phyloP scores from a whole-genome alignment of 2,888 invertebrate species.

The Abrostola triplasia region DNA sequence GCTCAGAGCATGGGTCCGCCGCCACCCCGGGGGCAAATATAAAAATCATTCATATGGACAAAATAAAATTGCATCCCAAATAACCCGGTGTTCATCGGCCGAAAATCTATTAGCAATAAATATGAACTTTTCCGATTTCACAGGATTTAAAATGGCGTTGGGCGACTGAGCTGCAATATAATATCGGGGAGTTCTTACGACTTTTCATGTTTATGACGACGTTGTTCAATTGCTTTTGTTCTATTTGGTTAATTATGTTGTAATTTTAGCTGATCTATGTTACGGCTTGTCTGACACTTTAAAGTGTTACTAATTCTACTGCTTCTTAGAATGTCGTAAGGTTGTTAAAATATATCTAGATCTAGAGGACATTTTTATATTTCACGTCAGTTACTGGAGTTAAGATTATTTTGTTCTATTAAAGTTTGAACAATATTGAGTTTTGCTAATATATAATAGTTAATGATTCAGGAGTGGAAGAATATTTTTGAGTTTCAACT shows the following conservation, averaged over 20 bases:
- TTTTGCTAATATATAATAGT: too few relatives aligned
- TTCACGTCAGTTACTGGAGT: neutral
- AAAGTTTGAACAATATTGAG: too few relatives aligned
- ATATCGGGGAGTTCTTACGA: conserved; percentile 78
- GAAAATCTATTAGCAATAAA: conserved; percentile 89
- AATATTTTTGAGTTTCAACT: too few relatives aligned
- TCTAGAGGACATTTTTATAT: neutral
- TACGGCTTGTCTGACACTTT: conserved; percentile 27
- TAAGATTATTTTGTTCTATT: too few relatives aligned
- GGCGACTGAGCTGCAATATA: conserved; percentile 68
- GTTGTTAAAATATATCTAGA: neutral
- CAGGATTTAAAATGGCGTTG: conserved; percentile 83
- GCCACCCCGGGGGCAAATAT: conserved; percentile 82
- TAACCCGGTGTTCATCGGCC: conserved; percentile 85
- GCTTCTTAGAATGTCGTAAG: neutral
- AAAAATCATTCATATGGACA: conserved; percentile 88
- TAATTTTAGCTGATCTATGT: conserved; percentile 35
- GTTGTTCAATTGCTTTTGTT: conserved; percentile 75
- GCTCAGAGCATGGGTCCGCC: conserved; percentile 66
- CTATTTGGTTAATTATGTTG: conserved; percentile 63
- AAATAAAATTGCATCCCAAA: conserved; percentile 88
- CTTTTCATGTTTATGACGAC: conserved; percentile 80
- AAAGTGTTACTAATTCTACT: neutral
- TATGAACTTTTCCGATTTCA: conserved; percentile 88
- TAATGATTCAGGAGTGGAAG: too few relatives aligned